Evolutionary conservation across 2,797 vertebrate genomes (phyloP).

Genomic region (Molossus molossus): DNA sequence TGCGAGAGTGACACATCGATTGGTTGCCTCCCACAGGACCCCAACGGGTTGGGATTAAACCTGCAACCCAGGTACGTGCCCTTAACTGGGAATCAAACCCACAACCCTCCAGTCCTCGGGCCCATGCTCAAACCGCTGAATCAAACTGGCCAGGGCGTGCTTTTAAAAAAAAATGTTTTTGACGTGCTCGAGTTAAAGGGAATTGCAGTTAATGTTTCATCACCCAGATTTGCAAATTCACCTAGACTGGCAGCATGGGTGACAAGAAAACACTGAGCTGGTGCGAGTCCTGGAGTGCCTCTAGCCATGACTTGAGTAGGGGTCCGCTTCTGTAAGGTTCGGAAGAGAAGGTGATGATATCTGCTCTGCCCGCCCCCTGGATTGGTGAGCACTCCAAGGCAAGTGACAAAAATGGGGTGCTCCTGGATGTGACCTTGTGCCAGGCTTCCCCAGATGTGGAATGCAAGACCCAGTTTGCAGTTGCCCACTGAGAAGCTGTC

Average conservation of each 20-base stretch:
- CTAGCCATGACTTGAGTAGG: no score
- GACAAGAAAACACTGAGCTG: not conserved
- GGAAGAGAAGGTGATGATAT: not conserved
- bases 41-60: no score
- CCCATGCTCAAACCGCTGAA: no score
- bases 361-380: not conserved
- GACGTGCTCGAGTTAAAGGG: not conserved
- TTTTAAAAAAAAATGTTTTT: not conserved
- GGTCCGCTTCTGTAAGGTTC: not conserved
- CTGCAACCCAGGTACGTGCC: no score
- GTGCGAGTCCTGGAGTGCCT: not conserved
- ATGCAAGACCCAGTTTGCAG: accelerated
- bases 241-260: not conserved
- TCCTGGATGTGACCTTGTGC: not conserved
- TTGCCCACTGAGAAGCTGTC: not conserved
- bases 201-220: not conserved
- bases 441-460: not conserved
- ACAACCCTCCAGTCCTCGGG: no score
- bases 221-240: not conserved
- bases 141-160: not conserved
- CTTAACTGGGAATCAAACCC: no score
- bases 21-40: no score
- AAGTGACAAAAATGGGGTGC: not conserved
- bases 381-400: not conserved
- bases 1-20: no score